Base-by-base conservation (phyloP, 2,888 invertebrate genomes). In the Sminthurinus aureus region DNA sequence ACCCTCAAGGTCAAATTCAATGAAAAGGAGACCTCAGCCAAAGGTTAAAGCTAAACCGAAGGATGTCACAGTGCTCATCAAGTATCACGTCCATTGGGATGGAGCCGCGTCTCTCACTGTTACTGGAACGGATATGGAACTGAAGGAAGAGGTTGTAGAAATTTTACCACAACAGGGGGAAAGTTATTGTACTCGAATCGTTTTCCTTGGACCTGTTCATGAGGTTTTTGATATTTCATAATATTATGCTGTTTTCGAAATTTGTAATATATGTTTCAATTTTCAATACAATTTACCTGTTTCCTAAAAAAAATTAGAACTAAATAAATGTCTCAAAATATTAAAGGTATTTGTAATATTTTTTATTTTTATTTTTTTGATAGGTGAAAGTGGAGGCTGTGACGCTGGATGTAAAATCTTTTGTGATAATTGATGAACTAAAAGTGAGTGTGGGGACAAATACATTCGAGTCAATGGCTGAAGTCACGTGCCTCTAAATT, bases 341-440 rank as follows among this genome's bases (percentile, higher is more conserved):
- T n/a, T n/a, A n/a, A n/a, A n/a, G n/a, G n/a, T n/a, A n/a, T n/a
- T n/a, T n/a, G n/a, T n/a, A n/a, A n/a, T n/a, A n/a, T n/a, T n/a
- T n/a, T n/a, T n/a, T n/a, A n/a, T n/a, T n/a, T n/a, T n/a, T n/a
- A n/a, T 82, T n/a, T 52, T 76, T 64, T 20, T 51, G 66, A 0
- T 64, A 87, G 86, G 83, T 87, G 18, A n/a, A 74, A 15, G 69
- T 86, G 20, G 85, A 85, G 81, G 86, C 84, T 73, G 81, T 79
- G 1, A 82, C 84, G 12, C 77, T 78, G 73, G 73, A 80, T 58
- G 84, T 84, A n/a, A 83, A 82, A 73, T 81, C 85, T 18, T 87
- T 86, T 81, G 84, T 88, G 11, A 74, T 88, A 22, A 87, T 88
- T 50, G 87, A 88, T 75, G 87, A 87, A 81, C 82, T 88, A 51